Evolutionary conservation across 2,113 vertebrate species (phyloP).

Genomic region (Pitta sordida): DNA sequence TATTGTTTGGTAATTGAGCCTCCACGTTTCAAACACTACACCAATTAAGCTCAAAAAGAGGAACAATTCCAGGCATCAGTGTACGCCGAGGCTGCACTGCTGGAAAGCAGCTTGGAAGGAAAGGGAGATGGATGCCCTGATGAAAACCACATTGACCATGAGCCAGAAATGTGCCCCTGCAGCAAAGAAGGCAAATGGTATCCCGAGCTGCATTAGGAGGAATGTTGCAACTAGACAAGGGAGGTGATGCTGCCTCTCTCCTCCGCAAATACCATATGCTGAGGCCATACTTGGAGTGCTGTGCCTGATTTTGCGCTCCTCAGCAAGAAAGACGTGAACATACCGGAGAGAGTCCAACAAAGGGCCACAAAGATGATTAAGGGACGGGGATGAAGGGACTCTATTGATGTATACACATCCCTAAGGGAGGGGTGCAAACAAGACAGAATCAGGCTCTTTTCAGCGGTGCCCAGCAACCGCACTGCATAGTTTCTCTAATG

Average conservation of each 20-base stretch:
- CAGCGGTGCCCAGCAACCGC: neutral
- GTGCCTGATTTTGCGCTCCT: fast-evolving
- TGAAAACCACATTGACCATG: neutral
- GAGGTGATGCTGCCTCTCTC: neutral
- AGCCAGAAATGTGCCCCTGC: neutral
- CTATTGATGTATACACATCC: fast-evolving
- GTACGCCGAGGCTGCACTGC: neutral
- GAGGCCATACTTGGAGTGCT: neutral
- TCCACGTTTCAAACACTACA: no score
- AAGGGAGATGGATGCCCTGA: neutral
- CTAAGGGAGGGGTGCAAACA: neutral
- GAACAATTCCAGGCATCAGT: neutral
- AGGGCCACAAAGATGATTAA: neutral
- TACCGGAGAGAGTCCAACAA: neutral
- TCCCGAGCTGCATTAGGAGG: neutral
- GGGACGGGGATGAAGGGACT: neutral
- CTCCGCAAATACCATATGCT: neutral
- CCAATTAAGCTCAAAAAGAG: neutral
- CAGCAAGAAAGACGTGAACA: neutral
- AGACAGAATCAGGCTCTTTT: neutral
- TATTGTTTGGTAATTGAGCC: no score
- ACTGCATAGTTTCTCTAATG: neutral
- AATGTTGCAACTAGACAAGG: neutral
- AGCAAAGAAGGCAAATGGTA: neutral
- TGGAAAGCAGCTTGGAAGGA: neutral